Percentiles rank a stretch among this genome's conserved stretches.
phyloP scores from a whole-genome alignment of 2,797 vertebrate species.

The Botia kubotai region DNA sequence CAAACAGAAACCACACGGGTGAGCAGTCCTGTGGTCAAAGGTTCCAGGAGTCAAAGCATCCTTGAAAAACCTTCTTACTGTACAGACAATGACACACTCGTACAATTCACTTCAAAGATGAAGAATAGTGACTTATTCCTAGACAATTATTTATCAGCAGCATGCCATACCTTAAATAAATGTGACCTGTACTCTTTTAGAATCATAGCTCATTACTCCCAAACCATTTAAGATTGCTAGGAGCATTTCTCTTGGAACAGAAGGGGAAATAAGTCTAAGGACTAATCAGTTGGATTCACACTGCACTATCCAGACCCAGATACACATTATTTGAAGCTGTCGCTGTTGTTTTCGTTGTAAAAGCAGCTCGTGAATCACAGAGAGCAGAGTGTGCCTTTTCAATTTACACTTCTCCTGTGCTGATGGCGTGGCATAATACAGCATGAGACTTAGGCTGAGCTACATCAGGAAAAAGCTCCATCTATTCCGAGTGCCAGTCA shows the following conservation, averaged over 20 bases:
- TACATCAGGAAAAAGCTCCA: background rate
- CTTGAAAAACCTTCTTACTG: background rate
- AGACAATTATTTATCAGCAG: background rate
- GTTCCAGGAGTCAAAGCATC: background rate
- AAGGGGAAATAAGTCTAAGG: background rate
- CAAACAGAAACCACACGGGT: slow-evolving; percentile 66
- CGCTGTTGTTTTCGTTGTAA: background rate
- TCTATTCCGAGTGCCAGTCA: background rate
- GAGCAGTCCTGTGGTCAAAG: background rate
- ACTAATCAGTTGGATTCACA: slow-evolving; percentile 12
- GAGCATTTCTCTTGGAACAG: background rate
- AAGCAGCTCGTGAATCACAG: background rate
- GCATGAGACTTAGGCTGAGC: slow-evolving; percentile 15
- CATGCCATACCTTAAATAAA: background rate
- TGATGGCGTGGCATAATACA: background rate
- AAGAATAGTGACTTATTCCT: background rate
- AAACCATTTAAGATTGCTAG: slow-evolving; percentile 9
- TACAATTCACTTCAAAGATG: background rate
- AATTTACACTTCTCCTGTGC: slow-evolving; percentile 5
- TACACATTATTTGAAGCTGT: background rate
- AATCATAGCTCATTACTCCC: background rate
- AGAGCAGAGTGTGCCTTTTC: slow-evolving; percentile 5
- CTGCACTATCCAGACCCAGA: background rate
- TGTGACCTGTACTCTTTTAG: background rate
- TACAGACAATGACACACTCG: background rate